phyloP scores from a whole-genome alignment of 2,797 vertebrate genomes.

The Malurus leucopterus region DNA sequence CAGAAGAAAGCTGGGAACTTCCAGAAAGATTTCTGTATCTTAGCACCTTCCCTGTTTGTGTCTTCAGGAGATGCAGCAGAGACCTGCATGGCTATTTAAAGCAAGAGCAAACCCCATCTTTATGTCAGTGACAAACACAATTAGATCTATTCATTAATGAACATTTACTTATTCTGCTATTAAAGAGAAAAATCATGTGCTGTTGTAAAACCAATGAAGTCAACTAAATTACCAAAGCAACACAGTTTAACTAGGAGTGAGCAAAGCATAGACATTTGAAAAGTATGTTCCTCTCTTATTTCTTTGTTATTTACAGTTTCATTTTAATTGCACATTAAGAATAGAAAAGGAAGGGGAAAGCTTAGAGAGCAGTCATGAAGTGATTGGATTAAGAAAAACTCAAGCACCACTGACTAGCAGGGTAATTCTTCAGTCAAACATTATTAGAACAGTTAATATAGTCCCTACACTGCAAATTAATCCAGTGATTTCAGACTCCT shows the following conservation, averaged over 20 bases:
- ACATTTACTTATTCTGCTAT: not conserved
- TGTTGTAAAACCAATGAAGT: not conserved
- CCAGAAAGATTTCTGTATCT: not conserved
- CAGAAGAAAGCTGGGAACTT: not conserved
- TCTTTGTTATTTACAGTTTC: not conserved
- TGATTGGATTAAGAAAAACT: constrained; percentile 22
- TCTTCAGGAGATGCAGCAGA: not conserved
- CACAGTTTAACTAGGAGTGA: not conserved
- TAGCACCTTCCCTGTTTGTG: not conserved
- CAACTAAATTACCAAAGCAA: not conserved
- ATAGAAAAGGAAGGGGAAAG: not conserved
- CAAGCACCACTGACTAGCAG: not conserved
- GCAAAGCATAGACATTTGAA: not conserved
- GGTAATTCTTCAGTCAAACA: not conserved
- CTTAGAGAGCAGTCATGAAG: not conserved
- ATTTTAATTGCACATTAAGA: not conserved
- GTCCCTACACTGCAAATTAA: not conserved
- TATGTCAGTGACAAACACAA: not conserved
- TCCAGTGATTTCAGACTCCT: not conserved
- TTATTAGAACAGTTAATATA: not conserved
- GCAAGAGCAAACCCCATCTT: not conserved
- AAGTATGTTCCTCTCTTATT: not conserved
- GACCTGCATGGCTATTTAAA: not conserved
- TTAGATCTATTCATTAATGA: not conserved
- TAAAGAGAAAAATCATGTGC: not conserved